phyloP scores from a whole-genome alignment of 2,113 vertebrate species.

The Opisthocomus hoazin region DNA sequence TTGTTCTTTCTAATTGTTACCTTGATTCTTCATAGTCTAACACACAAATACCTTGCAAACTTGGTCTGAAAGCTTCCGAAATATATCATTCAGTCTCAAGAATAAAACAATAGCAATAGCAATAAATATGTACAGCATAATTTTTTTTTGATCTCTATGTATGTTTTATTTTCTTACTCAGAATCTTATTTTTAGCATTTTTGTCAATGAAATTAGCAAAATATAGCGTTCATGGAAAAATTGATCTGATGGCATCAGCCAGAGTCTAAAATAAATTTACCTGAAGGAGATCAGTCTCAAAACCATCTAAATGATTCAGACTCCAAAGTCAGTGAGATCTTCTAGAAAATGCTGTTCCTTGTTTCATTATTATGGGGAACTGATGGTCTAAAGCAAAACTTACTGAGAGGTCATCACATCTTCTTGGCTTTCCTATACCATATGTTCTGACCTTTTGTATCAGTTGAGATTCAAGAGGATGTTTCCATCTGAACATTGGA shows the following conservation, averaged over 20 bases:
- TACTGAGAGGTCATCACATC: background rate
- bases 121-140: background rate
- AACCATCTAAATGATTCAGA: background rate
- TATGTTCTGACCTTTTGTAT: background rate
- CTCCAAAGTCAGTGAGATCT: fast-evolving
- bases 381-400: background rate
- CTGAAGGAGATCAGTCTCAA: background rate
- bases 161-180: background rate
- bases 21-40: background rate
- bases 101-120: background rate
- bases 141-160: background rate
- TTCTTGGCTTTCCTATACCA: background rate
- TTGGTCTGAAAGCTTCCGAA: background rate
- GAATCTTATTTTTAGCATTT: background rate
- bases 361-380: background rate
- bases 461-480: background rate
- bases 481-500: background rate
- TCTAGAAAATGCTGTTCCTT: background rate
- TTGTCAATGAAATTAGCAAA: background rate
- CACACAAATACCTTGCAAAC: background rate
- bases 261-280: background rate
- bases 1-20: background rate
- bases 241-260: background rate
- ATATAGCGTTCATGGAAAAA: background rate
- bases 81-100: background rate